Conservation (phyloP, 2,888 invertebrate genomes). For the Drosophila leonis region DNA sequence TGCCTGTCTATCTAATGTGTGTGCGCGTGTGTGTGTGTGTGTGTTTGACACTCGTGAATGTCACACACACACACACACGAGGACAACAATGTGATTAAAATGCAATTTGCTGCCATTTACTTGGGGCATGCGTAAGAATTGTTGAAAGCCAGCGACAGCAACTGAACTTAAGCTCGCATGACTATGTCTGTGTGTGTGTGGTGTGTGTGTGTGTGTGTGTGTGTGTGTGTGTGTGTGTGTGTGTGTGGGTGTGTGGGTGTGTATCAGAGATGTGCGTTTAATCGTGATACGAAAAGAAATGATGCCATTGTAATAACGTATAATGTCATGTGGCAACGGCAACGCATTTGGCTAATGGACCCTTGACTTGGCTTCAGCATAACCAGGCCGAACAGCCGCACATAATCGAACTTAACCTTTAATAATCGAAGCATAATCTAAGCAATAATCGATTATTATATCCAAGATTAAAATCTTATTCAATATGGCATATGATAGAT, state of each 20-base stretch:
- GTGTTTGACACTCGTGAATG: background rate
- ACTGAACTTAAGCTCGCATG: slow-evolving; percentile 14
- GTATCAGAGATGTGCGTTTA: slow-evolving; percentile 11
- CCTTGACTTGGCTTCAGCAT: background rate
- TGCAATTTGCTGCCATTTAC: slow-evolving; percentile 76
- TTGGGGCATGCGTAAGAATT: slow-evolving; percentile 46
- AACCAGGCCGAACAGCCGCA: background rate
- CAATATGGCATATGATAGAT: background rate
- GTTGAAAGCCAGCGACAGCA: slow-evolving; percentile 38
- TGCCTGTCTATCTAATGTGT: slow-evolving; percentile 12
- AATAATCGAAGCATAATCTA: background rate
- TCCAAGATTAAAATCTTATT: background rate
- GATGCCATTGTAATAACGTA: slow-evolving; percentile 2
- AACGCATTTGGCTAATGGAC: background rate
- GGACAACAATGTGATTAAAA: slow-evolving; percentile 76
- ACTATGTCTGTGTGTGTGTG: slow-evolving; percentile 3
- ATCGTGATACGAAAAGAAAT: slow-evolving; percentile 17
- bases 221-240: slow-evolving; percentile 1
- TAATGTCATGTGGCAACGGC: slow-evolving; percentile 1
- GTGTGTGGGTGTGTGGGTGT: background rate
- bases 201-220: slow-evolving; percentile 2
- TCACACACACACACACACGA: slow-evolving; percentile 22
- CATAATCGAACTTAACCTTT: background rate
- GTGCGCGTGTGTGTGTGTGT: background rate
- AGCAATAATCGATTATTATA: background rate